Evolutionary conservation across 2,113 vertebrate genomes (phyloP), one percentile per base, ranked within the genome.

Genomic region (Leucopsar rothschildi): DNA sequence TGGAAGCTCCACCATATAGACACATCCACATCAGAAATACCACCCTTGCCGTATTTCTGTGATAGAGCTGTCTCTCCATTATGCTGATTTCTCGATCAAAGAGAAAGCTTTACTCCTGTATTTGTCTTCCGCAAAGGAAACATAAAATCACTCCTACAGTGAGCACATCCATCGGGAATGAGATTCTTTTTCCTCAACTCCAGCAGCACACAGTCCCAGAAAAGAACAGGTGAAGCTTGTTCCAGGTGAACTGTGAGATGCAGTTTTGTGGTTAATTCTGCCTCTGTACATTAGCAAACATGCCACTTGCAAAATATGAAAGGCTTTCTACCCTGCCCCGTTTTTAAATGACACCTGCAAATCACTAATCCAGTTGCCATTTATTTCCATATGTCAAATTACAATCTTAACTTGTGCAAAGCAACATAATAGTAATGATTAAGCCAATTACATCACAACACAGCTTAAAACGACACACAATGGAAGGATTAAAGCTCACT

Each of bases 391-490:
- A 96, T 73, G 83, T 95, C 90, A 97, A 96, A 97, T 76, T 95
- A 80, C 93, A 96, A 97, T 94, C 91, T 90, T 93, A 95, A 97
- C 68, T 97, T 84, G 65, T 88, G 92, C 92, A 93, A 93, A 75
- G 87, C 79, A 88, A 96, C 86, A 96, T 96, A 97, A 97, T 85
- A 95, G 83, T 95, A 88, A 95, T 86, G 92, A 95, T 95, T 96
- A 97, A 96, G 92, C 90, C 93, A 96, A 96, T 96, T 97, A 95
- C 73, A 97, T 87, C 93, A 97, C 93, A 97, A 96, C 91, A 88
- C 87, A 96, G 95, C 91, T 96, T 90, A 97, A 57, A 96, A 93
- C 5, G 93, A 90, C 72, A 94, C 88, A 97, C 96, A 94, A 97
- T 97, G 91, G 91, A 93, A 90, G 96, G 96, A 96, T 96, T 97